Evolutionary conservation across 2,113 vertebrate species (phyloP).

Genomic region (Notothenia rossii): DNA sequence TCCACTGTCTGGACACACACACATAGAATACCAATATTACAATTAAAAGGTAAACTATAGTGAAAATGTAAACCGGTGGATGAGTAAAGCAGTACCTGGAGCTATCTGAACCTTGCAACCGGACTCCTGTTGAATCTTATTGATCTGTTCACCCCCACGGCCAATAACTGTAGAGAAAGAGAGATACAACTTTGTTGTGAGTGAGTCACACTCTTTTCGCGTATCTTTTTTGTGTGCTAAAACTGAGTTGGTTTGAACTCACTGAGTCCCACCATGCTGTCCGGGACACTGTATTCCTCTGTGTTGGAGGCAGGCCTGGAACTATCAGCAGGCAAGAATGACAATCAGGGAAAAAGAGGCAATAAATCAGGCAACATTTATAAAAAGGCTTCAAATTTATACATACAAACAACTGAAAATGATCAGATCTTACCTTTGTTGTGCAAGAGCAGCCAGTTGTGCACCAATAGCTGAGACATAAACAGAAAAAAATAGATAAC

Average conservation of each 20-base stretch:
- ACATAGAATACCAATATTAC: background rate
- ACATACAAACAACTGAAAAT: background rate
- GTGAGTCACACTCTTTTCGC: background rate
- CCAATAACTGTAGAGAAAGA: slow-evolving; percentile 43
- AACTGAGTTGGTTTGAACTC: slow-evolving; percentile 26
- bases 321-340: background rate
- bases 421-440: slow-evolving; percentile 45
- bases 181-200: background rate
- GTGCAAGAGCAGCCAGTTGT: slow-evolving; percentile 58
- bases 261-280: slow-evolving; percentile 67
- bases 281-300: slow-evolving; percentile 59
- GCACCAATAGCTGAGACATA: slow-evolving; percentile 49
- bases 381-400: too few species aligned
- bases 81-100: slow-evolving; percentile 30
- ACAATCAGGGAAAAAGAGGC: background rate
- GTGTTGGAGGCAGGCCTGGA: slow-evolving; percentile 40
- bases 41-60: background rate
- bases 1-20: slow-evolving; percentile 50
- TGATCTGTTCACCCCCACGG: slow-evolving; percentile 56
- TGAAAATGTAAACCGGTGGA: background rate
- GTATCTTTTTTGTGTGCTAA: background rate
- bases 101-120: slow-evolving; percentile 57
- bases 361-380: slow-evolving; percentile 8
- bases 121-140: slow-evolving; percentile 53
- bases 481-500: slow-evolving; percentile 7